phyloP scores from a whole-genome alignment of 1,140 invertebrate species.

The Melitaea cinxia region DNA sequence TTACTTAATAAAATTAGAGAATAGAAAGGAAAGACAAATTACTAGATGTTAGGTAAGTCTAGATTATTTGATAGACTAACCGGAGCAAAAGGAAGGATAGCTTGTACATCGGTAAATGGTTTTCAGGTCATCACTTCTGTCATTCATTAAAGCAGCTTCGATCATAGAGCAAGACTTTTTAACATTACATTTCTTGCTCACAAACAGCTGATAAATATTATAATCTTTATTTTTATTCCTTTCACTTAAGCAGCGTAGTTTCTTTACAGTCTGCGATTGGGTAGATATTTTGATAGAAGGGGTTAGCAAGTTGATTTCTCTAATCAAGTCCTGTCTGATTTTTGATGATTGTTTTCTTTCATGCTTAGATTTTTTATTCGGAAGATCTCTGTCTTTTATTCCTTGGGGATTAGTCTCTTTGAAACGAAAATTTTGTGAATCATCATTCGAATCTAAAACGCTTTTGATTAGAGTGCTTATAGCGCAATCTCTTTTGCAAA shows the following conservation, averaged over 20 bases:
- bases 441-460: slow-evolving; percentile 32
- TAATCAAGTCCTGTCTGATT: slow-evolving; percentile 42
- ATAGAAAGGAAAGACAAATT: background rate
- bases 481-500: slow-evolving; percentile 45
- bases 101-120: slow-evolving; percentile 62
- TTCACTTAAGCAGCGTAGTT: slow-evolving; percentile 19
- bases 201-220: slow-evolving; percentile 48
- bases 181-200: slow-evolving; percentile 37
- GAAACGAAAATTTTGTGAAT: slow-evolving; percentile 30
- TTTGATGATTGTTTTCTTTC: slow-evolving; percentile 31
- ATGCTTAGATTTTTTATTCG: slow-evolving; percentile 28
- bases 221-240: slow-evolving; percentile 35
- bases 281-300: slow-evolving; percentile 44
- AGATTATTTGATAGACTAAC: slow-evolving; percentile 42
- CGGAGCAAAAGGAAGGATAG: slow-evolving; percentile 54
- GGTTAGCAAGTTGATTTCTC: slow-evolving; percentile 40
- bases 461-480: slow-evolving; percentile 46
- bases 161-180: slow-evolving; percentile 45
- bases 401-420: background rate
- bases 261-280: slow-evolving; percentile 49
- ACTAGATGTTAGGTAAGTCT: background rate
- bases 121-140: slow-evolving; percentile 52
- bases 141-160: slow-evolving; percentile 14
- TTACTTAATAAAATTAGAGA: background rate
- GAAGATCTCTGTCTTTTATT: slow-evolving; percentile 8